Percentiles rank a stretch among this genome's conserved stretches.
phyloP scores from a whole-genome alignment of 2,113 vertebrate species.

The Phrynosoma platyrhinos region DNA sequence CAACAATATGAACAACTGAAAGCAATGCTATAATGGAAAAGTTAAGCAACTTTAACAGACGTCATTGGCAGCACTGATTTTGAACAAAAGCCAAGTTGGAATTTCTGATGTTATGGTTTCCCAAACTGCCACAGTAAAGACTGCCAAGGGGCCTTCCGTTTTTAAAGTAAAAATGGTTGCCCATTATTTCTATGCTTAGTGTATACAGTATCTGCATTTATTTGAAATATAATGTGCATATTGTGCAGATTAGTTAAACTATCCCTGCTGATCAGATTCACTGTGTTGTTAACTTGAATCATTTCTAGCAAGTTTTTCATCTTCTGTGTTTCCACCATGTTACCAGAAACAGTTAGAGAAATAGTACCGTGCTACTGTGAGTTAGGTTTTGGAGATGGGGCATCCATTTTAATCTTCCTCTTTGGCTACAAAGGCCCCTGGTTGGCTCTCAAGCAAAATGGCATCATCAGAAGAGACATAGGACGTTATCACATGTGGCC shows the following conservation, averaged over 20 bases:
- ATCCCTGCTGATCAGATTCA: background rate
- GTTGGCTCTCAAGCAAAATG: no score
- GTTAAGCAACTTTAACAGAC: slow-evolving; percentile 3
- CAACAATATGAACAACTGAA: slow-evolving; percentile 7
- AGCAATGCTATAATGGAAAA: background rate
- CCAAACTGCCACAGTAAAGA: background rate
- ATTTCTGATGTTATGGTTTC: background rate
- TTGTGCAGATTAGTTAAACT: background rate
- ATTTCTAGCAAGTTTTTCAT: background rate
- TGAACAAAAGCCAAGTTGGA: background rate
- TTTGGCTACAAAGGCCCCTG: background rate
- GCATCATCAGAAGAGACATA: background rate
- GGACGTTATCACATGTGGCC: no score
- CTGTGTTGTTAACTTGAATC: background rate
- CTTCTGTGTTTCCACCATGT: background rate
- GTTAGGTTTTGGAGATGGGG: background rate
- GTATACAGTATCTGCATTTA: background rate
- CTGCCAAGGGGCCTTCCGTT: background rate
- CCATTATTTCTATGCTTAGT: background rate
- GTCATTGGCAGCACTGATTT: background rate
- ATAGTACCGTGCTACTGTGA: background rate
- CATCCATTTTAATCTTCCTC: background rate
- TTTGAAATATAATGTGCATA: background rate
- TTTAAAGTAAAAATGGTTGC: background rate
- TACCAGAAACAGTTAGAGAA: background rate